Percentiles rank a stretch among this genome's conserved stretches.
Conservation (phyloP, 2,888 invertebrate species). For the Patella pellucida region DNA sequence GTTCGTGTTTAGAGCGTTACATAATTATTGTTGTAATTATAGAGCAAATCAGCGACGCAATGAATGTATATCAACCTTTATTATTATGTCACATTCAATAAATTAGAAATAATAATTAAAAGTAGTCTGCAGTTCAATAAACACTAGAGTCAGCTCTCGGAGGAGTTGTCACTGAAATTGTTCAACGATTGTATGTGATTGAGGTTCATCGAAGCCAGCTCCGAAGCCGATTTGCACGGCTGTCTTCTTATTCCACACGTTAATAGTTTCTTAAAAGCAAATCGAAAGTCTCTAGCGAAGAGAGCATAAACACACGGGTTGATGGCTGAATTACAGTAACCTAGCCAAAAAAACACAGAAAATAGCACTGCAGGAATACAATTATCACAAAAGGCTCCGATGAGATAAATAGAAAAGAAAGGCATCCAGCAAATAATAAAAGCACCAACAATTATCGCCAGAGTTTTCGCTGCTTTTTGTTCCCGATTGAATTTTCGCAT, state of each 20-base stretch:
- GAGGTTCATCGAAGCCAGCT: constrained; percentile 18
- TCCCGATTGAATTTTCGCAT: constrained; percentile 89
- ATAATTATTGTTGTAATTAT: too few relatives aligned
- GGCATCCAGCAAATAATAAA: constrained; percentile 98
- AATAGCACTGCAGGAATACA: constrained; percentile 86
- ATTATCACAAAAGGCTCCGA: constrained; percentile 83
- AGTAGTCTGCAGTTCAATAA: too few relatives aligned
- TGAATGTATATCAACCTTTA: too few relatives aligned
- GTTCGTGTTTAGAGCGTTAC: too few relatives aligned
- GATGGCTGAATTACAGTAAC: constrained; percentile 96
- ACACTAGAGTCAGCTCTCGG: constrained; percentile 19
- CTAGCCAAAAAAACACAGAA: constrained; percentile 95
- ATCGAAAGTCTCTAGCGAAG: constrained; percentile 94
- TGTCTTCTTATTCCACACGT: constrained; percentile 34
- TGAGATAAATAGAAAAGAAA: constrained; percentile 94
- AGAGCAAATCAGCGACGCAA: too few relatives aligned
- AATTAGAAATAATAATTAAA: too few relatives aligned
- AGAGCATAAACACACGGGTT: constrained; percentile 95
- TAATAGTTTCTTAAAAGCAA: constrained; percentile 92
- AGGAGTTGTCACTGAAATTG: constrained; percentile 22
- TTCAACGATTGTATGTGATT: constrained; percentile 14
- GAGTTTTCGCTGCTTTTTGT: constrained; percentile 95
- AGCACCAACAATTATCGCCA: constrained; percentile 96
- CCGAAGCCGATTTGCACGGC: constrained; percentile 18
- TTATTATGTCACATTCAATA: too few relatives aligned